Percentiles rank a stretch among this genome's conserved stretches.
Evolutionary conservation across 2,113 vertebrate species (phyloP).

Genomic region (Rhineura floridana): DNA sequence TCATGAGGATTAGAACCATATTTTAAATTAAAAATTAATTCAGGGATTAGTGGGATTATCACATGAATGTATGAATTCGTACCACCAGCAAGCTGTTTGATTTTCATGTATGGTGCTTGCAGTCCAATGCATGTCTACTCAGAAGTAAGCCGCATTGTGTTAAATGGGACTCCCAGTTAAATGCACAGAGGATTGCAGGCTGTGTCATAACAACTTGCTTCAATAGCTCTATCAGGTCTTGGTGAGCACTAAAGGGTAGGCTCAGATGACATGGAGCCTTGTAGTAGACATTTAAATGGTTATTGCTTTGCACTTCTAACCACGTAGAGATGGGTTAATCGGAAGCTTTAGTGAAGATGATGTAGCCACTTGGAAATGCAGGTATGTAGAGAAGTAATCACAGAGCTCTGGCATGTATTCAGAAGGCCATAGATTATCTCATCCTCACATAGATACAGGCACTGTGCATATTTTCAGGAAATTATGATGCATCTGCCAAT

Average conservation of each 20-base stretch:
- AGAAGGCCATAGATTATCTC: background rate
- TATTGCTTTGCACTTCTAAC: background rate
- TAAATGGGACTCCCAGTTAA: too few relatives aligned
- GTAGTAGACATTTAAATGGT: background rate
- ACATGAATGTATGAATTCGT: background rate
- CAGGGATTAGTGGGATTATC: background rate
- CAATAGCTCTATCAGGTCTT: background rate
- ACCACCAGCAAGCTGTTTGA: background rate
- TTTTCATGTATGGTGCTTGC: background rate
- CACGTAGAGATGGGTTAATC: background rate
- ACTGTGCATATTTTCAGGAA: too few relatives aligned
- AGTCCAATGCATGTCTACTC: too few relatives aligned
- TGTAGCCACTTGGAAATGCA: background rate
- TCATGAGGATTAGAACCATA: background rate
- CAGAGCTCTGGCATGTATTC: background rate
- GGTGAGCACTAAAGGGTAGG: background rate
- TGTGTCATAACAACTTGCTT: too few relatives aligned
- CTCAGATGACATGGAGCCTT: background rate
- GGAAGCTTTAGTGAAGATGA: background rate
- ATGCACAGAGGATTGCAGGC: too few relatives aligned
- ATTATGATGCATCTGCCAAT: too few relatives aligned
- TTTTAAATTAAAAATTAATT: background rate
- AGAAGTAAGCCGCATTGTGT: too few relatives aligned
- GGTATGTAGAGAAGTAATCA: background rate
- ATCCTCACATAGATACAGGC: background rate